These are phyloP conservation scores for Chrysomela aeneicollis DNA, from an alignment of 2,888 invertebrate species.

Conservation along the genomic window DNA sequence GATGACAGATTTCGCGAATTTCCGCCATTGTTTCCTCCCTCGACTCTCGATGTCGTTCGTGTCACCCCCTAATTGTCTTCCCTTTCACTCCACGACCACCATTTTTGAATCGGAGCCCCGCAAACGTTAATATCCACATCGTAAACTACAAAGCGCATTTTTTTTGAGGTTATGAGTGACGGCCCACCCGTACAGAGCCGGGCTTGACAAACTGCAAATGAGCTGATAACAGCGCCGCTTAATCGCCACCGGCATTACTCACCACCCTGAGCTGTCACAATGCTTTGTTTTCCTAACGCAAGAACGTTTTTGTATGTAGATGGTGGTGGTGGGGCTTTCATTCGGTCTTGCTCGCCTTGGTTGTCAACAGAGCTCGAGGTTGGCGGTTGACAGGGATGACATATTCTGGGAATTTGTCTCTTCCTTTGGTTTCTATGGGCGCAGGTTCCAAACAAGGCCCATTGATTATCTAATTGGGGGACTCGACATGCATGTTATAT, in stretches of 20 bases:
- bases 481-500: too few species aligned
- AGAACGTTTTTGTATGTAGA: not conserved
- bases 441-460: not conserved
- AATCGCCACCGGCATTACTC: constrained; percentile 33
- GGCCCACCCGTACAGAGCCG: constrained; percentile 18
- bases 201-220: constrained; percentile 37
- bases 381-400: not conserved
- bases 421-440: not conserved
- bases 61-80: not conserved
- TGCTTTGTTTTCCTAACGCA: not conserved
- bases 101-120: not conserved
- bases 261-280: constrained; percentile 18
- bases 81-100: not conserved
- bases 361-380: not conserved
- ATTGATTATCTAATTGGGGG: too few species aligned
- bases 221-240: constrained; percentile 34
- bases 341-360: not conserved
- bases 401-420: not conserved
- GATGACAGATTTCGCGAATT: not conserved
- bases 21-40: not conserved
- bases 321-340: not conserved
- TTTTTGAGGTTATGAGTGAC: constrained; percentile 27
- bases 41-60: too few species aligned
- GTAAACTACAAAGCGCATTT: constrained; percentile 5
- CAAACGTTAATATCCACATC: not conserved